Evolutionary conservation across 2,888 invertebrate species (phyloP).

Genomic region (Temnothorax ravouxi): DNA sequence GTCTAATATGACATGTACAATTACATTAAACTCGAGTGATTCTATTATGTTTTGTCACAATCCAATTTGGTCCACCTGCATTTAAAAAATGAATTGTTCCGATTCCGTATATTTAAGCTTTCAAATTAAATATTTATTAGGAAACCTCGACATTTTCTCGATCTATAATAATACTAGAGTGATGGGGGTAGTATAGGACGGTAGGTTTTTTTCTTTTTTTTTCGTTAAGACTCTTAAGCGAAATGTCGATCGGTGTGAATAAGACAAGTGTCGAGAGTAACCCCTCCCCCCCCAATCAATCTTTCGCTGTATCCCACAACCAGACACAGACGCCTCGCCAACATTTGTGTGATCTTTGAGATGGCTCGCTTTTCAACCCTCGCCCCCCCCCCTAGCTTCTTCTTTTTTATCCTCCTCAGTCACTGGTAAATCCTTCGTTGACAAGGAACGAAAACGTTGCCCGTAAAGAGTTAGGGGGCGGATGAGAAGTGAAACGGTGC

Average conservation of each 20-base stretch:
- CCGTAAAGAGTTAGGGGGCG: slow-evolving; percentile 17
- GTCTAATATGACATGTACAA: not conserved
- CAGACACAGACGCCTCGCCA: slow-evolving; percentile 22
- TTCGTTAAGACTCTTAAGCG: slow-evolving; percentile 67
- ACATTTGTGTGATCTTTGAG: slow-evolving; percentile 61
- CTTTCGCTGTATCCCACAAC: slow-evolving; percentile 73
- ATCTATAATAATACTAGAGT: not conserved
- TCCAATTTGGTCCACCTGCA: not conserved
- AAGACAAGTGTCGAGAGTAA: slow-evolving; percentile 80
- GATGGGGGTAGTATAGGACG: not conserved
- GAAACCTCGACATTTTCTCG: slow-evolving; percentile 30
- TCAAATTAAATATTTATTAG: slow-evolving; percentile 21
- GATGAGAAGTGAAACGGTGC: not conserved
- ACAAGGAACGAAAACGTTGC: slow-evolving; percentile 60
- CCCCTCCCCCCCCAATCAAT: slow-evolving; percentile 76
- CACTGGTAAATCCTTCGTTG: slow-evolving; percentile 62
- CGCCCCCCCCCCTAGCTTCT: slow-evolving; percentile 32
- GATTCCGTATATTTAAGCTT: not conserved
- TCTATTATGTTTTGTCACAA: not conserved
- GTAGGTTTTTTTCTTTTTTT: slow-evolving; percentile 13
- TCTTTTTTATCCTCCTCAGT: slow-evolving; percentile 63
- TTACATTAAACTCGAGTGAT: not conserved
- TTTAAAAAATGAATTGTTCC: not conserved
- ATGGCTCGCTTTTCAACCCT: slow-evolving; percentile 42
- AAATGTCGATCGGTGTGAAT: slow-evolving; percentile 76